These are phyloP conservation scores for Asarcornis scutulata DNA, from an alignment of 2,113 vertebrate species.

Conservation along the genomic window DNA sequence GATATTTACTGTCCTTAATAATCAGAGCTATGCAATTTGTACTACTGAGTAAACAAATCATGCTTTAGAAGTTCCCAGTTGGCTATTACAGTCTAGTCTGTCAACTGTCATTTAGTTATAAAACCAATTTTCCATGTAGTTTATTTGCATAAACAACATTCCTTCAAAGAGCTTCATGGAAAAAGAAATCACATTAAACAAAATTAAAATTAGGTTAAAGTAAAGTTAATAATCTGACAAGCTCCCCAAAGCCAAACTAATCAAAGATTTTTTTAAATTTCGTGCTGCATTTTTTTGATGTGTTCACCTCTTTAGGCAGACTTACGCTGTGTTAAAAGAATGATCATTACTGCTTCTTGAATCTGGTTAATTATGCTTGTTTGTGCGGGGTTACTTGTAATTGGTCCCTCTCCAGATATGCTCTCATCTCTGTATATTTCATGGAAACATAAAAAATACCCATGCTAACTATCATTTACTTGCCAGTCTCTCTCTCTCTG, in stretches of 20 bases:
- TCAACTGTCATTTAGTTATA: constrained; percentile 62
- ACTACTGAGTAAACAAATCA: constrained; percentile 57
- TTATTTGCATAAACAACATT: constrained; percentile 67
- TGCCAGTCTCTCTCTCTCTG: background rate
- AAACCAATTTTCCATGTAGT: constrained; percentile 62
- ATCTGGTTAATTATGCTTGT: constrained; percentile 40
- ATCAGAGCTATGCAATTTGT: constrained; percentile 54
- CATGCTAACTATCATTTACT: background rate
- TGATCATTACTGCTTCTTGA: constrained; percentile 51
- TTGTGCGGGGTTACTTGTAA: constrained; percentile 2
- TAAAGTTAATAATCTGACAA: constrained; percentile 65
- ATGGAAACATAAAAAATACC: constrained; percentile 28
- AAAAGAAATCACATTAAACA: constrained; percentile 62
- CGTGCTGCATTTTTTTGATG: constrained; percentile 56
- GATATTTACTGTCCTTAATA: constrained; percentile 55
- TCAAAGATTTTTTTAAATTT: constrained; percentile 20
- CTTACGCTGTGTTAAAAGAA: constrained; percentile 30
- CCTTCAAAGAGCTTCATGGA: constrained; percentile 49
- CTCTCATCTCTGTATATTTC: constrained; percentile 27
- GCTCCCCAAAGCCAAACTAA: constrained; percentile 60
- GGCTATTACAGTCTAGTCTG: constrained; percentile 47
- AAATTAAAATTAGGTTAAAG: constrained; percentile 66
- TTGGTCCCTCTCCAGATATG: constrained; percentile 52
- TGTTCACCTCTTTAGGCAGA: constrained; percentile 54
- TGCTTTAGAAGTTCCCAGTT: constrained; percentile 49